Percentiles rank a stretch among this genome's conserved stretches.
These are phyloP conservation scores for Hemicentrotus pulcherrimus DNA, from an alignment of 35 echinoderm and acorn worm species.

Conservation along the genomic window DNA sequence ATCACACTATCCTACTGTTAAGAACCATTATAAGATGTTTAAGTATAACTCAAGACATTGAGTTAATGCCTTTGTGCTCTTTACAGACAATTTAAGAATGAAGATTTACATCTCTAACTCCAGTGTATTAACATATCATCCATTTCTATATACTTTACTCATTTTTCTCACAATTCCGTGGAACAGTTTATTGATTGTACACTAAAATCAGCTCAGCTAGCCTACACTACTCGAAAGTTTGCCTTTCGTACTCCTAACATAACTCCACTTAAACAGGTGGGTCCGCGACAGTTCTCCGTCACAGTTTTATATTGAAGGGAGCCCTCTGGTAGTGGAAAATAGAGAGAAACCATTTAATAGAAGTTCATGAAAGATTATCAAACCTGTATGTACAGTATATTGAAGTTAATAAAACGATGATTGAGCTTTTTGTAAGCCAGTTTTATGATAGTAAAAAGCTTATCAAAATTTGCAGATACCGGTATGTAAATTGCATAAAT, in stretches of 20 bases:
- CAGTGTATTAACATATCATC: background rate
- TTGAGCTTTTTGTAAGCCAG: too few relatives aligned
- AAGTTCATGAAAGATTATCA: background rate
- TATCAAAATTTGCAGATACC: too few relatives aligned
- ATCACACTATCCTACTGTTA: background rate
- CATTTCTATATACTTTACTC: background rate
- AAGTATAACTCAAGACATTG: background rate
- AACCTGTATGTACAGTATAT: too few relatives aligned
- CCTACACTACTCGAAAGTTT: constrained; percentile 28
- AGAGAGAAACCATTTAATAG: background rate
- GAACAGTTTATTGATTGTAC: constrained; percentile 51
- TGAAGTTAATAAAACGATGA: too few relatives aligned
- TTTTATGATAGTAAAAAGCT: too few relatives aligned
- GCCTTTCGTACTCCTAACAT: constrained; percentile 20
- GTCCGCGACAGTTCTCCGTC: background rate
- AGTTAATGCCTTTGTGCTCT: background rate
- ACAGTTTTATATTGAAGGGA: background rate
- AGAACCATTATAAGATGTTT: background rate
- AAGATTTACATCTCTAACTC: background rate
- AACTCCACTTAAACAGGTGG: constrained; percentile 24
- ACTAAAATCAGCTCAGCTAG: constrained; percentile 42
- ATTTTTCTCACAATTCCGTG: background rate
- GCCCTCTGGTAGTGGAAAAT: background rate
- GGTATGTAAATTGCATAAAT: too few relatives aligned
- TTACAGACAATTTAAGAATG: background rate